Base-by-base conservation (phyloP, 2,797 vertebrate species). In the Poeciliopsis presidionis region DNA sequence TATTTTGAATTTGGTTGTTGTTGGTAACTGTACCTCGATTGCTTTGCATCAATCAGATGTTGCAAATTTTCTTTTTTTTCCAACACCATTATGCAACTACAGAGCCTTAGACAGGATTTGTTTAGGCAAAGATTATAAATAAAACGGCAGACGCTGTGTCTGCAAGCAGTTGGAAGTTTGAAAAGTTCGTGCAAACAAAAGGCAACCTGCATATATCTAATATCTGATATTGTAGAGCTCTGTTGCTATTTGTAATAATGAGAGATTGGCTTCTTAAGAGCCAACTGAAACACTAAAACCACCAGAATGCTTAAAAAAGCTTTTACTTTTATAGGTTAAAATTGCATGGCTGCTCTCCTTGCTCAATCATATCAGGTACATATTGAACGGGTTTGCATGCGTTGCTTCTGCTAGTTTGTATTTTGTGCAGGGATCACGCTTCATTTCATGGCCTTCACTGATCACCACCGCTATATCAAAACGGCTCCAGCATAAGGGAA, bases 371-470 rank as follows among this genome's bases (percentile, higher is more conserved):
- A 80, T 45, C 70, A 76, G 7, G 43, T 28, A 5, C 25, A 36
- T 25, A 51, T 63, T 63, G 41, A 47, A 71, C 1, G 3, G 18
- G 7, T 20, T 28, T 63, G 4, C 53, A 33, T 22, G 53, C 25
- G 47, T 59, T 51, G 71, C 80, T 83, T 85, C 80, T 77, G 77
- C 55, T 76, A 22, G 46, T 46, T 39, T 87, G 67, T 78, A 63
- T 80, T 83, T 84, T 46, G 25, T 72, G 57, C 51, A 74, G 59
- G 45, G 73, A 63, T 74, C 76, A 72, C 61, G 71, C 72, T 74
- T 72, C 57, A 43, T 86, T 74, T 74, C 70, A 28, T 84, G 86
- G 86, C 80, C 82, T 86, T 81, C 72, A 83, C 61, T 73, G 72
- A 75, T 81, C 59, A 76, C 71, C 7, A 20, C 71, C 61, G 73